Percentiles rank a stretch among this genome's conserved stretches.
Conservation (phyloP, 2,113 vertebrate species). For the Eretmochelys imbricata region DNA sequence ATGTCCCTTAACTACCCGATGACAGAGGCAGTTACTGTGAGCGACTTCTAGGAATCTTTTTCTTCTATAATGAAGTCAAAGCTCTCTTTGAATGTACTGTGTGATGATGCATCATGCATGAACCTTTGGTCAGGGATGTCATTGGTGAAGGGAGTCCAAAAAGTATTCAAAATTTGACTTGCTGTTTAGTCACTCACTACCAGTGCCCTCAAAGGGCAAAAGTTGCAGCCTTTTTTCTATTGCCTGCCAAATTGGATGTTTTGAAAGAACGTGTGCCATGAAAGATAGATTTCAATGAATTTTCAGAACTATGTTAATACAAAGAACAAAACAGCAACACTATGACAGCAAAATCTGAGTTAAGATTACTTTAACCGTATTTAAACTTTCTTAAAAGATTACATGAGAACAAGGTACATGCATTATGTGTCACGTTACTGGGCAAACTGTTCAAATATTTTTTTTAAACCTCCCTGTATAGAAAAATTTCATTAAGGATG, state of each 20-base stretch:
- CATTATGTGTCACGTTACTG: conserved; percentile 90
- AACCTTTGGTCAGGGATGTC: conserved; percentile 85
- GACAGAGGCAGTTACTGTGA: conserved; percentile 88
- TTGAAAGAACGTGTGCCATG: conserved; percentile 82
- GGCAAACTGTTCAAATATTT: conserved; percentile 88
- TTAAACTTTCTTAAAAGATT: conserved; percentile 79
- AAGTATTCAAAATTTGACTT: conserved; percentile 83
- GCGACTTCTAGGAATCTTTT: conserved; percentile 83
- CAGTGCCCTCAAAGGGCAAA: conserved; percentile 81
- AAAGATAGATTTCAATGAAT: conserved; percentile 72
- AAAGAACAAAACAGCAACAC: conserved; percentile 80
- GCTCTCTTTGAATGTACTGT: conserved; percentile 90
- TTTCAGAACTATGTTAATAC: conserved; percentile 76
- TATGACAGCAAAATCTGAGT: conserved; percentile 75
- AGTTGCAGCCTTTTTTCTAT: conserved; percentile 80
- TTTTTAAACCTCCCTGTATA: conserved; percentile 90
- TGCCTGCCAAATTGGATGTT: conserved; percentile 82
- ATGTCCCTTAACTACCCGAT: conserved; percentile 80
- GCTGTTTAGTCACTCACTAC: conserved; percentile 84
- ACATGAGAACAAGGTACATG: conserved; percentile 88
- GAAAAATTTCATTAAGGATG: conserved; percentile 90
- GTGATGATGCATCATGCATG: conserved; percentile 89
- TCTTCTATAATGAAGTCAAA: conserved; percentile 79
- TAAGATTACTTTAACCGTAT: conserved; percentile 78
- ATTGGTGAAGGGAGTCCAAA: conserved; percentile 83